Evolutionary conservation across 2,797 vertebrate genomes (phyloP).

Genomic region (Otus scops): DNA sequence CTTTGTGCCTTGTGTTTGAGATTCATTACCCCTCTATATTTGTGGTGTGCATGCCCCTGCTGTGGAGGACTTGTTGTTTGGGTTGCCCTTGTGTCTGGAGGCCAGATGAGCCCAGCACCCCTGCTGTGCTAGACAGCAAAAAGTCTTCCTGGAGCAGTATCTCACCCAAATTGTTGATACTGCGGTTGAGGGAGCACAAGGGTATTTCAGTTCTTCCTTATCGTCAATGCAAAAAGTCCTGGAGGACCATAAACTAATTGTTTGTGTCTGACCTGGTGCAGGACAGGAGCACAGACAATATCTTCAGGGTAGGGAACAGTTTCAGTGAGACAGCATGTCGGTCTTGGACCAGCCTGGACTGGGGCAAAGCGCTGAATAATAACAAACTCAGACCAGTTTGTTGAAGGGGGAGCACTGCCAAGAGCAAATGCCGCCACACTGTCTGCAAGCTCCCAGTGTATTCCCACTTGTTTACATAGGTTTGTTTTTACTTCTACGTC

Average conservation of each 20-base stretch:
- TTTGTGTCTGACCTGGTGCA: not conserved
- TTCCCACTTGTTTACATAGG: too few species aligned
- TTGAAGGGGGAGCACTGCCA: too few species aligned
- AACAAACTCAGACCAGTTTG: too few species aligned
- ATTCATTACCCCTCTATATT: not conserved
- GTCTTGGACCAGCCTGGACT: too few species aligned
- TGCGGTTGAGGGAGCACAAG: not conserved
- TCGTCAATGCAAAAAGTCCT: not conserved
- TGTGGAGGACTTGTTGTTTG: not conserved
- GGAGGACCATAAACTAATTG: not conserved
- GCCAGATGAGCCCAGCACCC: not conserved
- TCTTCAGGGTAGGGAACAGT: not conserved
- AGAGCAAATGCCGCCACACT: too few species aligned
- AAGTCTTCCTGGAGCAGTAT: not conserved
- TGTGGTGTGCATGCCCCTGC: not conserved
- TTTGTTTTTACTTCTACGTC: too few species aligned
- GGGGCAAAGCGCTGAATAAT: too few species aligned
- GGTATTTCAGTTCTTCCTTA: not conserved
- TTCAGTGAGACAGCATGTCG: not conserved
- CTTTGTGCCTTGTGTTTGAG: not conserved
- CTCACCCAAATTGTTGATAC: not conserved
- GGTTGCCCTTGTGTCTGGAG: not conserved
- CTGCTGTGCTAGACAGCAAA: not conserved
- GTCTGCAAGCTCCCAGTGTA: too few species aligned
- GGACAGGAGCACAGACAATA: not conserved